Evolutionary conservation across 2,797 vertebrate species (phyloP).

Genomic region (Cyclopterus lumpus): DNA sequence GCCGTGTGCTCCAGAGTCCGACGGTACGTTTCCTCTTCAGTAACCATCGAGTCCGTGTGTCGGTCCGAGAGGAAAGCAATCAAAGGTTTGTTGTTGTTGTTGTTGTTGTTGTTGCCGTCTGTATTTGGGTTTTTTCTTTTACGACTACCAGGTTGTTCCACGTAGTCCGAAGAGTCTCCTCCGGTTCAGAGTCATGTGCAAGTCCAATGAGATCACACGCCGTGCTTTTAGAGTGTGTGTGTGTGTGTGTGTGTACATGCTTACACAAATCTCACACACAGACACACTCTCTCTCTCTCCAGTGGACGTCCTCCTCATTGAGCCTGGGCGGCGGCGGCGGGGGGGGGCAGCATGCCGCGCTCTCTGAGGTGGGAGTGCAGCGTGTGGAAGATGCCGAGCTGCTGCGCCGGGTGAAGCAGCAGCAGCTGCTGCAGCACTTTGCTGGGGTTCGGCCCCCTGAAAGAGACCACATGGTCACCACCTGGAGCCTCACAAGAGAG

Average conservation of each 20-base stretch:
- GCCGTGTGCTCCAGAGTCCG: conserved; percentile 35
- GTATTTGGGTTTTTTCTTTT: conserved; percentile 5
- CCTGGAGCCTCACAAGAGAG: no score
- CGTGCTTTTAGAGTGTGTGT: neutral
- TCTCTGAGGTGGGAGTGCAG: conserved; percentile 90
- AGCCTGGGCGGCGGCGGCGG: conserved; percentile 67
- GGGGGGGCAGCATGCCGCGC: conserved; percentile 88
- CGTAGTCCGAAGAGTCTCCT: conserved; percentile 23
- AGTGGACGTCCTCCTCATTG: conserved; percentile 58
- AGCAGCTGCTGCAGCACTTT: conserved; percentile 95
- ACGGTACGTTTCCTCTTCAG: conserved; percentile 34
- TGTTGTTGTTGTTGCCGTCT: neutral
- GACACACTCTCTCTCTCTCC: neutral
- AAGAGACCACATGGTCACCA: neutral
- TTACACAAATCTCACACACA: conserved; percentile 29
- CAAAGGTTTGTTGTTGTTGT: neutral
- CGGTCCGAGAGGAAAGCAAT: conserved; percentile 42
- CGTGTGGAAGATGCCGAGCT: conserved; percentile 91
- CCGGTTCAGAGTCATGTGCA: conserved; percentile 34
- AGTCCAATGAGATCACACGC: conserved; percentile 39
- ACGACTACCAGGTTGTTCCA: conserved; percentile 5
- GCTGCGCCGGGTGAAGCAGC: conserved; percentile 93
- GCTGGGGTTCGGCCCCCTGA: conserved; percentile 96
- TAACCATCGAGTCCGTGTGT: conserved; percentile 22
- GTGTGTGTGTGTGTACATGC: conserved; percentile 26